These are phyloP conservation scores for Alectura lathami DNA, from an alignment of 2,113 vertebrate species.

Conservation along the genomic window DNA sequence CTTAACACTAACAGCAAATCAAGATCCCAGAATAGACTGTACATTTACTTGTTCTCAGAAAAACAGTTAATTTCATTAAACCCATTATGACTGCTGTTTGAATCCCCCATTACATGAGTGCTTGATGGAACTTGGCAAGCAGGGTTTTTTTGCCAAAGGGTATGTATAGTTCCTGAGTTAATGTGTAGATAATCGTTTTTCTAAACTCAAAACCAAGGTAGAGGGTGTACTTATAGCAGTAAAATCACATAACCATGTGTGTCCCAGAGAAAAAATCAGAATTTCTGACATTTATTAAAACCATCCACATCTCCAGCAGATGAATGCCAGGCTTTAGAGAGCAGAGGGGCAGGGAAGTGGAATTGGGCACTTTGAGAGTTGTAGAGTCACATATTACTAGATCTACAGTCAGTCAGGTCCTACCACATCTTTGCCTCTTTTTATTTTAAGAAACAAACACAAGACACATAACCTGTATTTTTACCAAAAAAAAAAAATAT, in stretches of 20 bases:
- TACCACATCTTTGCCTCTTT: background rate
- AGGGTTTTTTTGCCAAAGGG: background rate
- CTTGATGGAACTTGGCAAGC: background rate
- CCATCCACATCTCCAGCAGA: accelerated
- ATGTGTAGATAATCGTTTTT: background rate
- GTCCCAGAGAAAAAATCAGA: background rate
- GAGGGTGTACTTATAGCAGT: background rate
- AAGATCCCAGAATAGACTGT: background rate
- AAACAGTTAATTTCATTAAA: conserved; percentile 2
- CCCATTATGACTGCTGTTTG: background rate
- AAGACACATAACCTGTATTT: background rate
- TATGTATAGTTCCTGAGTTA: background rate
- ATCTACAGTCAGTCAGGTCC: background rate
- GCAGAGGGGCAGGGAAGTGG: background rate
- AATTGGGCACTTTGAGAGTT: background rate
- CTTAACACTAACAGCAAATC: background rate
- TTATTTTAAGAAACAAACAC: background rate
- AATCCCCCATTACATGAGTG: background rate
- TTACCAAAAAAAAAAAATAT: background rate
- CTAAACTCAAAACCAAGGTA: background rate
- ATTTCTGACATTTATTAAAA: background rate
- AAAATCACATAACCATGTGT: background rate
- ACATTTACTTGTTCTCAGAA: background rate
- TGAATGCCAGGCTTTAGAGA: background rate
- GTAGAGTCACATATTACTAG: background rate